Evolutionary conservation across 2,888 invertebrate species (phyloP).

Genomic region (Plagiodera versicolora): DNA sequence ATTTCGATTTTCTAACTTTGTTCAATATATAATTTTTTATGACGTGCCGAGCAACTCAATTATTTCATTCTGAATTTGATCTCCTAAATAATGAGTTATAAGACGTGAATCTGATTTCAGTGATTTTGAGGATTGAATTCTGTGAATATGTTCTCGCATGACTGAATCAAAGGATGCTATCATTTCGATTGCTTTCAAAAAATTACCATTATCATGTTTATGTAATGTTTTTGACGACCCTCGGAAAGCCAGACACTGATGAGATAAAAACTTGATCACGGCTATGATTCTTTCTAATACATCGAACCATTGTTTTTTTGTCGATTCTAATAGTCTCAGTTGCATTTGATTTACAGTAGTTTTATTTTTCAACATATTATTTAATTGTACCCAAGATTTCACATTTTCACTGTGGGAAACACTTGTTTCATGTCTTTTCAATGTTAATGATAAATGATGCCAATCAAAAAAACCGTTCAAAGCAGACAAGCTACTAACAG

Average conservation of each 20-base stretch:
- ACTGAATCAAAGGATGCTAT: constrained; percentile 29
- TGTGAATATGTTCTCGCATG: constrained; percentile 28
- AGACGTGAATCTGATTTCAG: constrained; percentile 17
- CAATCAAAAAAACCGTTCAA: constrained; percentile 3
- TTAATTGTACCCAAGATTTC: constrained; percentile 11
- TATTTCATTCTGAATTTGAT: constrained; percentile 33
- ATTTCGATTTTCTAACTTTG: constrained; percentile 25
- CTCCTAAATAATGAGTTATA: constrained; percentile 27
- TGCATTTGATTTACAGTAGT: constrained; percentile 10
- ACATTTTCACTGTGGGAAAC: neutral
- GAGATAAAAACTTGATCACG: neutral
- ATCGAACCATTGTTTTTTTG: constrained; percentile 14
- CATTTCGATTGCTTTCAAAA: constrained; percentile 19
- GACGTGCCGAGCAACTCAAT: constrained; percentile 14
- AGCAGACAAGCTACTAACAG: neutral
- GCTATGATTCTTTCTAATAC: constrained; percentile 17
- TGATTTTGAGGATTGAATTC: constrained; percentile 19
- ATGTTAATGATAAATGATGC: constrained; percentile 8
- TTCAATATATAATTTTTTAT: constrained; percentile 23
- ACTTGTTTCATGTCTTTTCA: constrained; percentile 11
- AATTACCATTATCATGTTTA: constrained; percentile 18
- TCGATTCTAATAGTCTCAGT: constrained; percentile 12
- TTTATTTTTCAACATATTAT: constrained; percentile 11
- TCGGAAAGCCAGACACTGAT: constrained; percentile 14
- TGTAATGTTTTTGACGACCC: constrained; percentile 11